These are phyloP conservation scores for Drosophila sucinea DNA, from an alignment of 1,140 invertebrate genomes.

Conservation along the genomic window DNA sequence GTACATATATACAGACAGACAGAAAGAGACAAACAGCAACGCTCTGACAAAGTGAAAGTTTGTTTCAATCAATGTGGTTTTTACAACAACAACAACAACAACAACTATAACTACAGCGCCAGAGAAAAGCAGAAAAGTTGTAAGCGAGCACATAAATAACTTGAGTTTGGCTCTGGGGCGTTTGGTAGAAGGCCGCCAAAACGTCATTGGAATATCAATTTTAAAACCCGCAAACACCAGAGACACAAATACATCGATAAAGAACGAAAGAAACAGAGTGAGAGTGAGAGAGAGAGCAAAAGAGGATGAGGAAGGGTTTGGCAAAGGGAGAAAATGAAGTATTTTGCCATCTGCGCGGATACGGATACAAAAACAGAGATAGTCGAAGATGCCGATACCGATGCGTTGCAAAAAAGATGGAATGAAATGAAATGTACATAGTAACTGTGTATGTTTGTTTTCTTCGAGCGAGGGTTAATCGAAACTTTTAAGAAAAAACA, in stretches of 20 bases:
- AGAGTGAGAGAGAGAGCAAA: not conserved
- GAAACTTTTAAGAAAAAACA: not conserved
- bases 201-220: conserved; percentile 80
- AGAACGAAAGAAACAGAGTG: not conserved
- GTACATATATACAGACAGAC: not conserved
- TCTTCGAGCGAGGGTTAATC: conserved; percentile 23
- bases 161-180: conserved; percentile 47
- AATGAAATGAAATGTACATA: conserved; percentile 1
- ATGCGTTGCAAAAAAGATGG: conserved; percentile 17
- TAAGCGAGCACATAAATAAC: conserved; percentile 79
- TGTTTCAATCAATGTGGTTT: conserved; percentile 74
- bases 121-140: conserved; percentile 54
- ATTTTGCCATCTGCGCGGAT: conserved; percentile 17
- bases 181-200: conserved; percentile 53
- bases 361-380: conserved; percentile 54
- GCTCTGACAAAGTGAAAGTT: conserved; percentile 59
- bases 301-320: not conserved
- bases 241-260: not conserved
- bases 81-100: conserved; percentile 4
- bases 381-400: conserved; percentile 58
- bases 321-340: not conserved
- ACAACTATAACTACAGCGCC: conserved; percentile 5
- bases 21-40: conserved; percentile 18
- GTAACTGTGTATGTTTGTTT: conserved; percentile 3
- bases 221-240: conserved; percentile 48